Base-by-base conservation (phyloP, 2,888 invertebrate genomes). In the Ormyrus thymus region DNA sequence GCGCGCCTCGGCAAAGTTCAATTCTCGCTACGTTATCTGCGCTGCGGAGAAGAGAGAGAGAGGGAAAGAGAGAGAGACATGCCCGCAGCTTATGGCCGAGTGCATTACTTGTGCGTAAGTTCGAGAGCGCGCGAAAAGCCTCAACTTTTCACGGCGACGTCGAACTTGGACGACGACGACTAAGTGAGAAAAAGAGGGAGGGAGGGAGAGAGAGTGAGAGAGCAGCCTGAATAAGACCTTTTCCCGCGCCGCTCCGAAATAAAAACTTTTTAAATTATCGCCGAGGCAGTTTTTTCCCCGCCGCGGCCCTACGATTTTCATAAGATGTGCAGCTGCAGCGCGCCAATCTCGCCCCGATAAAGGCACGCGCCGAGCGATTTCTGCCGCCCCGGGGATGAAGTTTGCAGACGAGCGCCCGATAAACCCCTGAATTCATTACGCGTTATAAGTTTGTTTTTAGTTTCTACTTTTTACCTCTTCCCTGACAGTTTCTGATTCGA, bases 71-170 rank as follows among this genome's bases (percentile, higher is more conserved):
- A 29, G 29, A 29, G 29, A 29, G 29, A 29, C 29, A 29, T 3
- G 29, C 29, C 29, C 29, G 29, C 58, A 45, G 46, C 61, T 61
- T 61, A 61, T 10, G n/a, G 11, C 45, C 11, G n/a, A 64, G 70
- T 70, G 58, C 70, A 59, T 48, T 70, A 64, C 48, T 46, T 48
- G 13, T 6, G 64, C 29, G 29, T 29, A 29, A 29, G 55, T 3
- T n/a, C 55, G 8, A 7, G 0, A 11, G 11, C 15, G 11, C 29
- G 46, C 68, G 45, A 72, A 80, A 66, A 73, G 78, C 71, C 77
- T 82, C 76, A 80, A 84, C 84, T 85, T 84, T 75, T 84, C 84
- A 76, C 81, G 81, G 53, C 75, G 64, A 81, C 79, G 83, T 82
- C 76, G 81, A 82, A 70, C 70, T 70, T 70, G 65, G 29, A 29